phyloP scores from a whole-genome alignment of 2,888 invertebrate genomes.

The Alitta virens region DNA sequence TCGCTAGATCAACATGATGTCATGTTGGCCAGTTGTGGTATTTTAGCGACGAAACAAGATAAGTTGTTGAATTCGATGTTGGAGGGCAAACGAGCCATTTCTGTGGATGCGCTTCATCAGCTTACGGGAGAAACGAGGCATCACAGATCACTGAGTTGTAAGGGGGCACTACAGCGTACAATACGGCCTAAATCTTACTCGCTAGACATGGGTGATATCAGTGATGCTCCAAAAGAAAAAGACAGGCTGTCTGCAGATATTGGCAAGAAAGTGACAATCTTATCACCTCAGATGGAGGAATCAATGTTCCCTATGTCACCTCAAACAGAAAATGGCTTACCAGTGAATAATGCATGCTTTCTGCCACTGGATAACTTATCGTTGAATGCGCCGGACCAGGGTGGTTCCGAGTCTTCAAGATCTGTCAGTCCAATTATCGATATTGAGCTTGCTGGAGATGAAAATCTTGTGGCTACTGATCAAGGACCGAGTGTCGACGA shows the following conservation, averaged over 20 bases:
- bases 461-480: constrained; percentile 5
- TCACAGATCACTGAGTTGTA: not conserved
- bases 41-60: constrained; percentile 50
- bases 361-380: not conserved
- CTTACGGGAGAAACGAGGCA: not conserved
- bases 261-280: not conserved
- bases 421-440: not conserved
- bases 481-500: not conserved
- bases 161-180: not conserved
- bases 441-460: not conserved
- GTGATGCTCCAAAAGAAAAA: not conserved
- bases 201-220: not conserved
- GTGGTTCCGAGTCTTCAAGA: not conserved
- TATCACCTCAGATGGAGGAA: not conserved
- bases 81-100: not conserved
- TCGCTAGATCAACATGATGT: constrained; percentile 39
- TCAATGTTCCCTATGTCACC: not conserved
- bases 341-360: not conserved
- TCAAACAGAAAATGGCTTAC: not conserved
- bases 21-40: constrained; percentile 55
- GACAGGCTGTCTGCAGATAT: not conserved
- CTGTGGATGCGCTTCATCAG: constrained; percentile 1
- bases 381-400: not conserved
- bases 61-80: constrained; percentile 31
- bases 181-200: not conserved